Evolutionary conservation across 2,888 invertebrate species (phyloP).

Genomic region (Sthenelais limicola): DNA sequence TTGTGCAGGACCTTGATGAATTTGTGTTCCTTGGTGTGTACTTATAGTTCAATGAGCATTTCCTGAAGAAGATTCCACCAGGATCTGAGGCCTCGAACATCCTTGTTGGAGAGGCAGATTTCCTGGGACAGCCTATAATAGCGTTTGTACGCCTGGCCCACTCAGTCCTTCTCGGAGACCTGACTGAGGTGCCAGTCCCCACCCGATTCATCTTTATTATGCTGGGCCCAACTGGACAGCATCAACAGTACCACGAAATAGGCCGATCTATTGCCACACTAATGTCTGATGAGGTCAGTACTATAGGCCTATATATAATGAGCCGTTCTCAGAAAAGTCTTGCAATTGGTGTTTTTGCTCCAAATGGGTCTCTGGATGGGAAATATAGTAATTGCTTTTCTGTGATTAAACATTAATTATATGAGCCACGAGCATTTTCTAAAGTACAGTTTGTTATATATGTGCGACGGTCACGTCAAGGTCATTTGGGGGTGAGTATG

Average conservation of each 20-base stretch:
- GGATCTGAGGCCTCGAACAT: slow-evolving; percentile 98
- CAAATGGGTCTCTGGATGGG: no score
- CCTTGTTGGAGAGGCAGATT: slow-evolving; percentile 96
- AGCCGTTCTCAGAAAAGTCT: no score
- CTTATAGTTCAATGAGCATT: slow-evolving; percentile 55
- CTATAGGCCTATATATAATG: no score
- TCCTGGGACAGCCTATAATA: slow-evolving; percentile 91
- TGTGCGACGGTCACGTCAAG: no score
- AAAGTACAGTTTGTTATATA: no score
- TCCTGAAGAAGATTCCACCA: slow-evolving; percentile 87
- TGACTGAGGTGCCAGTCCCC: slow-evolving; percentile 92
- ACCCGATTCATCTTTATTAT: slow-evolving; percentile 81
- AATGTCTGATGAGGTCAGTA: slow-evolving; percentile 94
- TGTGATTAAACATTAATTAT: no score
- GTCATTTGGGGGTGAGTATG: no score
- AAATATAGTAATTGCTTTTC: no score
- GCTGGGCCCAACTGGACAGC: slow-evolving; percentile 58
- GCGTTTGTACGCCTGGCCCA: slow-evolving; percentile 93
- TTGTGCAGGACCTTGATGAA: no score
- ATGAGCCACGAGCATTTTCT: no score
- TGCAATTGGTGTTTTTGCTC: no score
- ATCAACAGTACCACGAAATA: slow-evolving; percentile 86
- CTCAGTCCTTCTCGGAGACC: slow-evolving; percentile 91
- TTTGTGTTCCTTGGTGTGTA: no score
- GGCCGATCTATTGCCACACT: slow-evolving; percentile 97